Evolutionary conservation across 2,113 vertebrate species (phyloP).

Genomic region (Perca schrenkii): DNA sequence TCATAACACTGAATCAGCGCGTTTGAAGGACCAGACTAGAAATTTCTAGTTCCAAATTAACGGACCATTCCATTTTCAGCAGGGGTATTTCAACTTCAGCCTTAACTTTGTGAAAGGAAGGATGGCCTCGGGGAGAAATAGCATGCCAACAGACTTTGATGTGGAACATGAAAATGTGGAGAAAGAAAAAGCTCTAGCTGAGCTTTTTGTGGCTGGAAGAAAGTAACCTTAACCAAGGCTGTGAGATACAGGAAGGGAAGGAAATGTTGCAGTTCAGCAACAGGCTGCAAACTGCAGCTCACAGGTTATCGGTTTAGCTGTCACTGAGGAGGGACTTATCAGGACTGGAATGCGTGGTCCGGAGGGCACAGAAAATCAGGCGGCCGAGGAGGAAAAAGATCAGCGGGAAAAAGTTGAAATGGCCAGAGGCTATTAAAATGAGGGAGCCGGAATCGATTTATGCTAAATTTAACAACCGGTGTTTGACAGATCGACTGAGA

Average conservation of each 20-base stretch:
- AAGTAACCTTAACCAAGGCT: conserved; percentile 11
- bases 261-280: conserved; percentile 18
- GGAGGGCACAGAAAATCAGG: conserved; percentile 22
- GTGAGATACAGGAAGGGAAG: conserved; percentile 7
- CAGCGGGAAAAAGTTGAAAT: conserved; percentile 11
- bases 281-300: conserved; percentile 18
- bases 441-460: conserved; percentile 1
- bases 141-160: conserved; percentile 52
- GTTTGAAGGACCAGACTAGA: conserved; percentile 4
- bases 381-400: conserved; percentile 20
- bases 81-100: background rate
- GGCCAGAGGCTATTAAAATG: conserved; percentile 34
- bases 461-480: conserved; percentile 30
- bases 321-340: conserved; percentile 11
- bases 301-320: conserved; percentile 16
- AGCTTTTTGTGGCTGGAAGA: conserved; percentile 4
- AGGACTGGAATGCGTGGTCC: conserved; percentile 7
- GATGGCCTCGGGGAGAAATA: conserved; percentile 43
- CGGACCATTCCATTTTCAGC: conserved; percentile 4
- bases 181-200: conserved; percentile 27
- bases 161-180: conserved; percentile 49
- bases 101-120: conserved; percentile 26
- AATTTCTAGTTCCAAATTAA: background rate
- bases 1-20: conserved; percentile 5
- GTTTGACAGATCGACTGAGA: conserved; percentile 19